These are phyloP conservation scores for Silurus glanis DNA, from an alignment of 2,113 vertebrate species.

Conservation along the genomic window DNA sequence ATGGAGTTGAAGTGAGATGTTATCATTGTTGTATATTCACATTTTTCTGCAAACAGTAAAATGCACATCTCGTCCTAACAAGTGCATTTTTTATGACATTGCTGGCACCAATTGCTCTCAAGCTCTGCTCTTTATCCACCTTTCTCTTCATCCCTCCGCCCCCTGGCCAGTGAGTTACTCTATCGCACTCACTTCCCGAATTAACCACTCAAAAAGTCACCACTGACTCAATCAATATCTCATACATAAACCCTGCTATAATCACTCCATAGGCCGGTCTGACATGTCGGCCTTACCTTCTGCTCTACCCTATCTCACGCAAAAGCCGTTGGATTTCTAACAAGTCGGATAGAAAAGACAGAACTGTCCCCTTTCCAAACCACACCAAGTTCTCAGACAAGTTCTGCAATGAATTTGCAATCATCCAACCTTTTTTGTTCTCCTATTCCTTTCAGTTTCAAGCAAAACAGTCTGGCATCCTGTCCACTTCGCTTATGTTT, in stretches of 20 bases:
- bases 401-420: not conserved
- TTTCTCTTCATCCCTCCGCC: conserved; percentile 58
- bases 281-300: conserved; percentile 57
- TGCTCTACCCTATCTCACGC: conserved; percentile 2
- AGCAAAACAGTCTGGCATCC: not conserved
- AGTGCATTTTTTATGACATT: conserved; percentile 17
- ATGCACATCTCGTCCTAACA: not conserved
- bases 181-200: conserved; percentile 82
- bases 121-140: conserved; percentile 55
- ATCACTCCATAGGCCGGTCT: conserved; percentile 69
- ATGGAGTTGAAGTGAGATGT: not conserved
- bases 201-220: conserved; percentile 86
- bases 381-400: not conserved
- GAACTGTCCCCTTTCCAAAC: not conserved
- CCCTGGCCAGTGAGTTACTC: conserved; percentile 76
- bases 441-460: not conserved
- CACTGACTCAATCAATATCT: conserved; percentile 83
- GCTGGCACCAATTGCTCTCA: conserved; percentile 38
- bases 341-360: not conserved
- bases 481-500: no score
- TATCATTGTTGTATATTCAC: not conserved
- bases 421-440: not conserved
- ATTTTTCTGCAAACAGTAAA: not conserved
- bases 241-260: conserved; percentile 84
- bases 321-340: not conserved